Evolutionary conservation across 2,797 vertebrate species (phyloP).

Genomic region (Bradypodion ventrale): DNA sequence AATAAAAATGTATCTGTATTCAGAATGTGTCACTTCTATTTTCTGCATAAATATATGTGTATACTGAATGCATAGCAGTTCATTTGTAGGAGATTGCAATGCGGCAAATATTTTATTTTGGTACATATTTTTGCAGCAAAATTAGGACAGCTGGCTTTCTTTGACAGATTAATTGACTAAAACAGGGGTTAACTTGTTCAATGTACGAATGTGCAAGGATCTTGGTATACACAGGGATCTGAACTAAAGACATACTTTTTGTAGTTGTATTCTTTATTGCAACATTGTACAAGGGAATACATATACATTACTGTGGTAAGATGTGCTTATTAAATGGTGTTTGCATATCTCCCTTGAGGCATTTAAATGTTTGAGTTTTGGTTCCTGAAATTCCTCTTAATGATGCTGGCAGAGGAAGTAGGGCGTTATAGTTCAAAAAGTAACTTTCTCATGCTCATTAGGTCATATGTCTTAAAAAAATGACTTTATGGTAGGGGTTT

Average conservation of each 20-base stretch:
- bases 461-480: too few relatives aligned
- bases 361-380: background rate
- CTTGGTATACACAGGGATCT: too few relatives aligned
- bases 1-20: background rate
- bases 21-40: background rate
- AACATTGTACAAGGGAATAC: background rate
- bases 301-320: background rate
- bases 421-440: too few relatives aligned
- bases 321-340: background rate
- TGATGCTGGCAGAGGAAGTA: too few relatives aligned
- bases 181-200: background rate
- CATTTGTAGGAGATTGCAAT: background rate
- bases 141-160: background rate
- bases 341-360: background rate
- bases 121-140: background rate
- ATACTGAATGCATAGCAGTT: background rate
- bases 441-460: too few relatives aligned
- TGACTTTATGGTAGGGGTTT: background rate
- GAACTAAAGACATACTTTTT: background rate
- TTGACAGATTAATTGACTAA: background rate
- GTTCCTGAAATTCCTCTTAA: too few relatives aligned
- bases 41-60: background rate
- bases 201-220: background rate
- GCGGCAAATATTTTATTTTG: background rate
- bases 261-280: too few relatives aligned